Evolutionary conservation across 1,140 invertebrate species (phyloP), one percentile per base, ranked within the genome.

Genomic region (Drosophila parabipectinata): DNA sequence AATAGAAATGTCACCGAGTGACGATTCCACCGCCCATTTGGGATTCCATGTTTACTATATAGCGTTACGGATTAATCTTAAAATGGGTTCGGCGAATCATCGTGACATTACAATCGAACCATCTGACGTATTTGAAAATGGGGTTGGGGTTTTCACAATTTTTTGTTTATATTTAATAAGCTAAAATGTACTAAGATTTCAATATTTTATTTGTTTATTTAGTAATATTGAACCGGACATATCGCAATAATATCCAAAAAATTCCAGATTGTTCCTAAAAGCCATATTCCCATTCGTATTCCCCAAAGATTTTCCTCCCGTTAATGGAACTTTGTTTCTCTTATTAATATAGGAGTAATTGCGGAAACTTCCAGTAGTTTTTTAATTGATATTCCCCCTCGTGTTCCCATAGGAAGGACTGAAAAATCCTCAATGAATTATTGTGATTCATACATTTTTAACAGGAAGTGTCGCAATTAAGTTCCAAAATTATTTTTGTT

Each of bases 11-110:
- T 32, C 24, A 12, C 15, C 26, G 4, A 30, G 44, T 39, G 37
- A 21, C 56, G 51, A 54, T 41, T 21, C 18, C 34, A 39, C 39
- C 30, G 68, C 39, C 39, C 39, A 41, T 56, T 69, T 32, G 6
- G 34, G 48, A 57, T 71, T 69, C 64, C 64, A 48, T 57, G 52
- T 71, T 69, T 69, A 69, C 67, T 37, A 55, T 48, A 37, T 30
- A n/a, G 18, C 0, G 18, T 21, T 52, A 15, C 8, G 66, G 51
- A 57, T 56, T 69, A 64, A 67, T 67, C 63, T 69, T 39, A 39
- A 69, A 48, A 32, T 47, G 26, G 44, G 12, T 10, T 58, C 18
- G 24, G 34, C 14, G 3, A 21, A 64, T 67, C 63, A 67, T 12
- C 28, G 28, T 64, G 63, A 67, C 28, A 64, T 41, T 64, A n/a